Evolutionary conservation across 2,888 invertebrate genomes (phyloP), one percentile per base, ranked within the genome.

Genomic region (Hirtodrosophila confusa): DNA sequence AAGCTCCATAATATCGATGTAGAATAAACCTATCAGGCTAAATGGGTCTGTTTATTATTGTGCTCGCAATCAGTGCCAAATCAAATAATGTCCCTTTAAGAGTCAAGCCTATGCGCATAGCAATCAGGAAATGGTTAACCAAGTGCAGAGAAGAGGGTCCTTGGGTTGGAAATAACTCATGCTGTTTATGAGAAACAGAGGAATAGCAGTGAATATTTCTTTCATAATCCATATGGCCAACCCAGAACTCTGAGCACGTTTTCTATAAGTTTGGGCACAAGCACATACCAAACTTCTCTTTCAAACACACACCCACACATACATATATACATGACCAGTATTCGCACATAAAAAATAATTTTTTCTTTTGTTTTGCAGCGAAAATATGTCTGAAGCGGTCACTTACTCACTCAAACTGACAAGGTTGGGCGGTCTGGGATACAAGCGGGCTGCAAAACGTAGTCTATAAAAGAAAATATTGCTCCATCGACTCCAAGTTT

Each of bases 401-500:
- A 71, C 49, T 69, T 58, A 37, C 33, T 43, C 31, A 44, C 33
- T 33, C 64, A 60, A 45, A 53, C 55, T 61, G 49, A 45, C 27
- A 12, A 29, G 31, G 47, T 11, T 55, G 40, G 41, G 8, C 17
- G 39, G 40, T 27, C 11, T 17, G 31, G 41, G 57, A 60, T 48
- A 48, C 75, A 62, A 68, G 56, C 63, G 76, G 64, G 58, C 61
- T 58, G 69, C 51, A 55, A 67, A 78, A 68, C 74, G 73, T 63
- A 78, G 73, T 78, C 85, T 65, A 85, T 80, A 82, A 82, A 82
- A 85, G 79, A 85, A 78, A 75, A 75, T 79, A 73, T 79, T 58
- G 72, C 69, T 65, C 58, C 51, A 75, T 65, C 63, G 70, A 66
- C 44, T 58, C 41, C 37, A 70, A 24, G 43, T 55, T 40, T 48